Conservation (phyloP, 2,888 invertebrate species). For the Synanthedon tipuliformis region DNA sequence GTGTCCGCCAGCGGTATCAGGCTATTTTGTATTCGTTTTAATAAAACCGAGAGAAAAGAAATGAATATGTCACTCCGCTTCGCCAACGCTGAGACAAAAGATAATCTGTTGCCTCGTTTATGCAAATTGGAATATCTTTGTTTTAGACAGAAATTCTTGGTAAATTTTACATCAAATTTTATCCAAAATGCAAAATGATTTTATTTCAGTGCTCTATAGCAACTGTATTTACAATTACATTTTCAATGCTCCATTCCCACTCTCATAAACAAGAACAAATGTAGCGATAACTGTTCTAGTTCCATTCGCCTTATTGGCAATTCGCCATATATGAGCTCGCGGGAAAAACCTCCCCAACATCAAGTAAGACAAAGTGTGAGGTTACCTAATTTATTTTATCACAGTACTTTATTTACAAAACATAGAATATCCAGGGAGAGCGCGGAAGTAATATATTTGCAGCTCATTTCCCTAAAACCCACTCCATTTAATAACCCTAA, state of each 20-base stretch:
- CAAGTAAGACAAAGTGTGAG: slow-evolving; percentile 52
- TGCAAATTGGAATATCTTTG: too few species aligned
- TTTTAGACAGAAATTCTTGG: too few species aligned
- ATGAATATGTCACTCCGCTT: slow-evolving; percentile 22
- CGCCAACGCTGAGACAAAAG: background rate
- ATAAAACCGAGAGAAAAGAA: slow-evolving; percentile 32
- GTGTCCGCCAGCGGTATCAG: slow-evolving; percentile 27
- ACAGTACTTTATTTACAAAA: slow-evolving; percentile 48
- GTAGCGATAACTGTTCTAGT: slow-evolving; percentile 35
- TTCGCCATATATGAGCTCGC: slow-evolving; percentile 29
- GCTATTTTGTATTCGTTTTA: slow-evolving; percentile 39
- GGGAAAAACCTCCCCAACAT: slow-evolving; percentile 23
- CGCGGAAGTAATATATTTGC: slow-evolving; percentile 47
- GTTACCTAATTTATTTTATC: slow-evolving; percentile 50
- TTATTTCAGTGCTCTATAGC: too few species aligned
- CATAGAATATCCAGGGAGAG: slow-evolving; percentile 41
- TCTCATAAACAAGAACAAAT: slow-evolving; percentile 29
- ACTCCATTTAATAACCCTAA: slow-evolving; percentile 65
- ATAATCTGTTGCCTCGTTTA: background rate
- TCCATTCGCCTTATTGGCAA: slow-evolving; percentile 54
- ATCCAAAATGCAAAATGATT: too few species aligned
- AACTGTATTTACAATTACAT: slow-evolving; percentile 5
- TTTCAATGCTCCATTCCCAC: slow-evolving; percentile 13
- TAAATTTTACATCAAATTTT: too few species aligned
- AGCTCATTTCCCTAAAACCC: slow-evolving; percentile 63